A percentile compares a stretch with the other conserved stretches of the same genome.
phyloP scores from a whole-genome alignment of 2,888 invertebrate species.

The Salpingus planirostris region DNA sequence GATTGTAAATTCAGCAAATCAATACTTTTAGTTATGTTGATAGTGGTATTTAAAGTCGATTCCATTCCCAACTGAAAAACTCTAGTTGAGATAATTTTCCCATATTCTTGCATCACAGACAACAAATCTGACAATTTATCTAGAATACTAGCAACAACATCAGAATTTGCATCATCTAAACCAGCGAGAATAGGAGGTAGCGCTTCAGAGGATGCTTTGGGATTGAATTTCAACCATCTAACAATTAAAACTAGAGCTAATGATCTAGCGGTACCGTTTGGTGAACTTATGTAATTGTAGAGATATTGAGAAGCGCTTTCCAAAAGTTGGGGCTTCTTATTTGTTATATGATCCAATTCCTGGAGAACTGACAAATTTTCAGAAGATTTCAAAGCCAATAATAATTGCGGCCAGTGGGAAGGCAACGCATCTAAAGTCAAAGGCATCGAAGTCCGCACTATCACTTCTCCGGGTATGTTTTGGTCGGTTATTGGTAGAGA shows the following conservation, averaged over 20 bases:
- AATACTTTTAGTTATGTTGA: conserved; percentile 71
- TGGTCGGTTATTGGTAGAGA: conserved; percentile 48
- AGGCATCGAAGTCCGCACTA: conserved; percentile 44
- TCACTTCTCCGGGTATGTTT: conserved; percentile 42
- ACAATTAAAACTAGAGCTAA: conserved; percentile 66
- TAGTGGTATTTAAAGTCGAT: conserved; percentile 66
- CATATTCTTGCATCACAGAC: conserved; percentile 78
- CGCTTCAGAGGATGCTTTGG: conserved; percentile 48
- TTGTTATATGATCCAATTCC: conserved; percentile 66
- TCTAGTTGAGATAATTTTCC: conserved; percentile 64
- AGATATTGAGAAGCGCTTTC: conserved; percentile 56
- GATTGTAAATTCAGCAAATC: conserved; percentile 73
- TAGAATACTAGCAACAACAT: conserved; percentile 68
- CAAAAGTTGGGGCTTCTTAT: conserved; percentile 58
- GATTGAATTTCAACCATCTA: conserved; percentile 58
- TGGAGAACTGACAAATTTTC: conserved; percentile 55
- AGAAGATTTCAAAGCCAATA: conserved; percentile 39
- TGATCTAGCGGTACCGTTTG: conserved; percentile 54
- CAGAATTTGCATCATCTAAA: conserved; percentile 69
- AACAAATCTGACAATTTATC: conserved; percentile 78
- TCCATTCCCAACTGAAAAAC: conserved; percentile 77
- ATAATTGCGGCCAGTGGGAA: conserved; percentile 46
- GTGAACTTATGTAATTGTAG: conserved; percentile 55
- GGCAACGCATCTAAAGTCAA: conserved; percentile 40
- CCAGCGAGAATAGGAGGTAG: conserved; percentile 73